Evolutionary conservation across 2,797 vertebrate species (phyloP).

Genomic region (Sebastes nivosus): DNA sequence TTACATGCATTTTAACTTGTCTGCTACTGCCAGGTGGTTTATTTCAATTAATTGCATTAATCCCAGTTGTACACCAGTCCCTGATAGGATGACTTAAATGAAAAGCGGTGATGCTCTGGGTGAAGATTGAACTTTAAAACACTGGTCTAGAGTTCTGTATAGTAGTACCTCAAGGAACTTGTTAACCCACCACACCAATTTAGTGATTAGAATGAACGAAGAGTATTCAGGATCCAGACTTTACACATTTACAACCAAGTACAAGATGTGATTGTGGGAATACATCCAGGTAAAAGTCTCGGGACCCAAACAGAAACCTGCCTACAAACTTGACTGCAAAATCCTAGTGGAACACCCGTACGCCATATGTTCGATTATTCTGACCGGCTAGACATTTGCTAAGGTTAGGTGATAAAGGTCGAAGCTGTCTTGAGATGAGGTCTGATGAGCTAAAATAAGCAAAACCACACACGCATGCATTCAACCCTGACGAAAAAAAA

Average conservation of each 20-base stretch:
- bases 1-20: background rate
- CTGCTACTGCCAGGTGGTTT: background rate
- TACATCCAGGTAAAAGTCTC: background rate
- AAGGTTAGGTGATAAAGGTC: background rate
- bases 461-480: too few species aligned
- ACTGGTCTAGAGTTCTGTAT: background rate
- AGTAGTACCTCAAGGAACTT: background rate
- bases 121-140: background rate
- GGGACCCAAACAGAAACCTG: background rate
- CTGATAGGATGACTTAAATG: background rate
- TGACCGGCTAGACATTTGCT: background rate
- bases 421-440: background rate
- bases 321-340: background rate
- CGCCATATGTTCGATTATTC: background rate
- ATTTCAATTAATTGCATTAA: background rate
- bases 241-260: background rate
- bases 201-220: background rate
- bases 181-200: background rate
- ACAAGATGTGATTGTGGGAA: background rate
- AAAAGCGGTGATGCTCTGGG: background rate
- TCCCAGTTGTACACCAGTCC: background rate
- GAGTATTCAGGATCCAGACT: background rate
- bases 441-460: background rate
- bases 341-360: background rate
- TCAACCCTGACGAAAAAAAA: background rate